Base-by-base conservation (phyloP, 2,888 invertebrate species). In the Abscondita cerata region DNA sequence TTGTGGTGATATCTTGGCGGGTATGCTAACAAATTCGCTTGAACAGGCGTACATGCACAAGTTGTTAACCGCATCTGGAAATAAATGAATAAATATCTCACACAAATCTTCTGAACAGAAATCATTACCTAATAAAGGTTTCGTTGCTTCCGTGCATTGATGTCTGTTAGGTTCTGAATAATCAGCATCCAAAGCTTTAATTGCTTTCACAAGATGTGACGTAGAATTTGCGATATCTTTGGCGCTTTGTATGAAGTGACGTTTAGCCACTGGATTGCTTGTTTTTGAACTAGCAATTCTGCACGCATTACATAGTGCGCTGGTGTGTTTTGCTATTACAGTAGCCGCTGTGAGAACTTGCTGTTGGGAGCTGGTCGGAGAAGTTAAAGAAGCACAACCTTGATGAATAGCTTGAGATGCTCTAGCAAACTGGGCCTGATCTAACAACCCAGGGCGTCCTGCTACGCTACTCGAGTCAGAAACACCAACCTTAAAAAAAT, bases 181-280 rank as follows among this genome's bases (percentile, higher is more conserved):
- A 73, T 95, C 91, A 25, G 88, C 86, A 79, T 98, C 97, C 31
- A 92, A 80, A 0, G 88, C 90, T 83, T 98, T 98, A 73, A 98
- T 97, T 78, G 96, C 93, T 79, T 93, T 95, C 15, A 99, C 98
- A 15, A 99, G 86, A 66, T 89, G 89, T 0, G 97, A 94, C 0
- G 99, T 99, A 13, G 94, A 94, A 80, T 95, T 95, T 51, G 98
- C 98, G 1, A 99, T 96, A 75, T 98, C 96, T 79, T 97, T 96
- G 55, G 98, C 98, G 67, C 95, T 93, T 78, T 98, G 96, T 55
- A 99, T 97, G 80, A 99, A 98, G 80, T 97, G 97, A 31, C 96
- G 83, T 82, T 98, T 98, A 57, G 96, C 96, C 2, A 92, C 92
- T 0, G 96, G 93, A 80, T 95, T 95, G 59, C 85, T 87, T 1